These are phyloP conservation scores for Acrocephalus scirpaceus DNA, from an alignment of 2,797 vertebrate species.

Conservation along the genomic window DNA sequence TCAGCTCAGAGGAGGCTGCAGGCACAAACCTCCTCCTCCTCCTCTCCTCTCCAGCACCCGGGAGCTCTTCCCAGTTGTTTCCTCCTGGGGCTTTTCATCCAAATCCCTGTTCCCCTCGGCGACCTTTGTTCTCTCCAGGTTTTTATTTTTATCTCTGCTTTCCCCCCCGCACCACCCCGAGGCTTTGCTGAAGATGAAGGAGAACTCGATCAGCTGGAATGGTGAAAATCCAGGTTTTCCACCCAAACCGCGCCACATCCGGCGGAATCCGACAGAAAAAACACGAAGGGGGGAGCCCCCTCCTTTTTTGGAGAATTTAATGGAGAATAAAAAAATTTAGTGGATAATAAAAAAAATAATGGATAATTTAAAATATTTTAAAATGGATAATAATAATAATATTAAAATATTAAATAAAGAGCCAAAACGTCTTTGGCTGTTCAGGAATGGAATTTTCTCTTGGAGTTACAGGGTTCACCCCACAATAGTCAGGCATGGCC, in stretches of 20 bases:
- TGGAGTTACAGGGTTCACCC: neutral
- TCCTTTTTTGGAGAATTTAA: fast-evolving
- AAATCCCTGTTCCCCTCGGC: neutral
- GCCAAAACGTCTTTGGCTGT: neutral
- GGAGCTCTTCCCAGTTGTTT: neutral
- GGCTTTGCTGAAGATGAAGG: neutral
- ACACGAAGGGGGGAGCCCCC: neutral
- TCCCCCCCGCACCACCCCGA: neutral
- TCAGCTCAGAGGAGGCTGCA: neutral
- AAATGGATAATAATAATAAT: no score
- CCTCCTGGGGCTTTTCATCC: neutral
- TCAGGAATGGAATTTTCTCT: neutral
- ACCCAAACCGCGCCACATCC: fast-evolving
- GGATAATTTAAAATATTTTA: no score
- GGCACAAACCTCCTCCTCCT: neutral
- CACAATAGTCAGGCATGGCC: neutral
- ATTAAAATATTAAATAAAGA: no score
- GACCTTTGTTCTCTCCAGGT: neutral
- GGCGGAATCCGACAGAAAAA: neutral
- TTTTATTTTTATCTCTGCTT: slow-evolving; percentile 18
- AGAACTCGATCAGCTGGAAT: neutral
- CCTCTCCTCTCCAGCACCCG: neutral
- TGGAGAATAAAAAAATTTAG: no score
- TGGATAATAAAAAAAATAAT: no score
- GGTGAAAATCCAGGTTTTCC: neutral